phyloP scores from a whole-genome alignment of 2,888 invertebrate genomes.

The Atrina japonica region DNA sequence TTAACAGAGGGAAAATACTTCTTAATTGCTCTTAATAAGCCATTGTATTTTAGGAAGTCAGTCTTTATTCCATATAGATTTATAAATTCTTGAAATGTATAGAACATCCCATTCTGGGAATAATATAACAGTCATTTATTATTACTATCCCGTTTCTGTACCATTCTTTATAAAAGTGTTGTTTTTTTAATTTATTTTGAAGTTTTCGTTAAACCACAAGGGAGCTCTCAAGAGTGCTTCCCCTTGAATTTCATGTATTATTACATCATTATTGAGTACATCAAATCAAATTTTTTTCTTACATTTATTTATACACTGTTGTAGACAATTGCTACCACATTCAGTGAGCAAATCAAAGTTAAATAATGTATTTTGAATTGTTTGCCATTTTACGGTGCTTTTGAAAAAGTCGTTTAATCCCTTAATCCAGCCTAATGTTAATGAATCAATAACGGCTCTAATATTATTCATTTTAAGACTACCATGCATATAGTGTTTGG shows the following conservation, averaged over 20 bases:
- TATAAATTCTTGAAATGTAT: too few relatives aligned
- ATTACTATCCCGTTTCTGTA: too few relatives aligned
- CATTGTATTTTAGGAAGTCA: too few relatives aligned
- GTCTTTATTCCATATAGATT: too few relatives aligned
- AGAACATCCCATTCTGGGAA: too few relatives aligned
- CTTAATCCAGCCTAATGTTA: neutral
- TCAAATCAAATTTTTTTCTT: slow-evolving; percentile 11
- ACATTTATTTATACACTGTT: neutral
- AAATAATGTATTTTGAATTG: neutral
- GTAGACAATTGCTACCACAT: neutral
- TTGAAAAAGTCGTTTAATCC: neutral
- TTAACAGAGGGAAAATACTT: neutral
- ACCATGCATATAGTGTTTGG: neutral
- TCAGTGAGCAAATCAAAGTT: neutral
- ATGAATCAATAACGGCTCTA: slow-evolving; percentile 2
- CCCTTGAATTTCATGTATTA: neutral
- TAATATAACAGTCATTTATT: too few relatives aligned
- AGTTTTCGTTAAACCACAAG: too few relatives aligned
- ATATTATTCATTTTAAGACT: slow-evolving; percentile 7
- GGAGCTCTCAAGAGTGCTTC: too few relatives aligned
- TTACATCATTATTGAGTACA: neutral
- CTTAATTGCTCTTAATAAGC: neutral
- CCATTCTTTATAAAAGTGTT: too few relatives aligned
- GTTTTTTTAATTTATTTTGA: too few relatives aligned
- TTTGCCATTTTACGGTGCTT: too few relatives aligned